Evolutionary conservation across 1,140 invertebrate species (phyloP).

Genomic region (Penaeus japonicus): DNA sequence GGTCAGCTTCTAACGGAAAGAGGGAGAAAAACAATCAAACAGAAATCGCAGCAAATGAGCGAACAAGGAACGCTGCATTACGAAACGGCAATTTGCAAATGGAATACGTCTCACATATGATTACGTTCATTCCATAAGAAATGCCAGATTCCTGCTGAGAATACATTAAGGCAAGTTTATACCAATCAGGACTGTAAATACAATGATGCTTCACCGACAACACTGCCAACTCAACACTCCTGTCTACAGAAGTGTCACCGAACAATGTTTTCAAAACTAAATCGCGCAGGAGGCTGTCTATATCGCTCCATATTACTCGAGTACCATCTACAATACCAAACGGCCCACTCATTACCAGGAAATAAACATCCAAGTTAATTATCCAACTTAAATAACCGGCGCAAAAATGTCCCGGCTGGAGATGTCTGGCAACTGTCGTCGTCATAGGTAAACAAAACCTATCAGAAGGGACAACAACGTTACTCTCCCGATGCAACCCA

Average conservation of each 20-base stretch:
- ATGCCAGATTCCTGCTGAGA: conserved; percentile 55
- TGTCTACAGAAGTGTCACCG: conserved; percentile 44
- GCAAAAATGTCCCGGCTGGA: conserved; percentile 31
- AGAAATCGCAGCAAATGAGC: neutral
- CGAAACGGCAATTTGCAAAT: conserved; percentile 18
- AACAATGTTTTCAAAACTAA: conserved; percentile 18
- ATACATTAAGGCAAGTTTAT: conserved; percentile 57
- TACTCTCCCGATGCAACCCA: conserved; percentile 55
- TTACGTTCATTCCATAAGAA: conserved; percentile 55
- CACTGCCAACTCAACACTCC: conserved; percentile 51
- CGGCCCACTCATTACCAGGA: no score
- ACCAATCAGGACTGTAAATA: conserved; percentile 56
- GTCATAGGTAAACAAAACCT: conserved; percentile 59
- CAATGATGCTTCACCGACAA: conserved; percentile 56
- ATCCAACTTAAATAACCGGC: no score
- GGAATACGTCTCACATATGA: conserved; percentile 34
- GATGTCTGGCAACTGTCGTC: conserved; percentile 46
- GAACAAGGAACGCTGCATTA: conserved; percentile 11
- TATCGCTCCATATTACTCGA: no score
- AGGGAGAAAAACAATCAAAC: neutral
- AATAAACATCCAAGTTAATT: no score
- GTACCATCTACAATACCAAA: no score
- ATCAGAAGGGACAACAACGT: conserved; percentile 59
- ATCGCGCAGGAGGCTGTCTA: neutral
- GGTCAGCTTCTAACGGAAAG: neutral